Base-by-base conservation (phyloP, 2,888 invertebrate species). In the Drosophila silvestris region DNA sequence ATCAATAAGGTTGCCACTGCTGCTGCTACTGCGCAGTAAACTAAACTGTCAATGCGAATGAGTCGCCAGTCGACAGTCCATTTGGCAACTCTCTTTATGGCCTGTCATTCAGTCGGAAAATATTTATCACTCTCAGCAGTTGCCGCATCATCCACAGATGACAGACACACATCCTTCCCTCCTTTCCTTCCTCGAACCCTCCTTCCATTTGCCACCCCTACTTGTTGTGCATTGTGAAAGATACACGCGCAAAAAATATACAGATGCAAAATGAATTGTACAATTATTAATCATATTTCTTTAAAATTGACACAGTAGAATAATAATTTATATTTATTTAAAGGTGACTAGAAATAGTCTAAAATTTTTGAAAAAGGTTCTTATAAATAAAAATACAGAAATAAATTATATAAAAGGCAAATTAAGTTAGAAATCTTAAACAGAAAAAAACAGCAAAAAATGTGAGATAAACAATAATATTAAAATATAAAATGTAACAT, bases 21-120 rank as follows among this genome's bases (percentile, higher is more conserved):
- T 1, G 9, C 6, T 10, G 67, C 70, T 26, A 47, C 53, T 62
- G 57, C 35, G 44, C 68, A 57, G 52, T 44, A 30, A 57, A 57
- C 56, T 3, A 19, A 35, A 54, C 58, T 74, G 61, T 65, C 58
- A 71, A 71, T 60, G 53, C 41, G 26, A 28, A 60, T 50, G 12
- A 59, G 54, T 22, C 47, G 33, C 12, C 33, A 64, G 54, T 33
- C 41, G 54, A 56, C 44, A 6, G 14, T 28, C 47, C 26, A 26
- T 47, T 47, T 47, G 47, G 26, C 26, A 47, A 47, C 47, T 39
- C 52, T 79, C 75, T 81, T 86, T 86, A 75, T 85, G 84, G 70
- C 58, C 83, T 85, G 85, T 85, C 85, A 86, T 74, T 81, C 77
- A 76, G 37, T 80, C 83, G 75, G 81, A 85, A 83, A 85, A 87